Evolutionary conservation across 2,113 vertebrate genomes (phyloP).

Genomic region (Pangasianodon hypophthalmus): DNA sequence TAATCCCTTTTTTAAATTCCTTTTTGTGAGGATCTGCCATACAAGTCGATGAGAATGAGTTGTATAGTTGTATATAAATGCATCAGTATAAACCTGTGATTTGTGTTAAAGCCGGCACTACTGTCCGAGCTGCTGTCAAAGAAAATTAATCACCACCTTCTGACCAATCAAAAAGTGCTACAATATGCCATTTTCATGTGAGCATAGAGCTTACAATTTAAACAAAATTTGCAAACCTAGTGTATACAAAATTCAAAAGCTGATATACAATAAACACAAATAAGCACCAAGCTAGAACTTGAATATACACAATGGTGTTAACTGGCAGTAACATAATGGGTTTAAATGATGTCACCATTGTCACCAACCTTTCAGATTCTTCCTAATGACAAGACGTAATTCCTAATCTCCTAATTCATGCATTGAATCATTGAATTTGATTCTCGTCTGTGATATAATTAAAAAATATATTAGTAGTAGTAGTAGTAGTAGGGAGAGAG

Average conservation of each 20-base stretch:
- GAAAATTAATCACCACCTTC: neutral
- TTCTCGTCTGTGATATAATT: too few relatives aligned
- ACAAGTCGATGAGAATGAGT: neutral
- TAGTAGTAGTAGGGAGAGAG: neutral
- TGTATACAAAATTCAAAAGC: neutral
- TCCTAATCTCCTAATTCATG: too few relatives aligned
- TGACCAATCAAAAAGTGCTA: neutral
- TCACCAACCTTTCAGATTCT: too few relatives aligned
- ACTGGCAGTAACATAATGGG: neutral
- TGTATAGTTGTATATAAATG: neutral
- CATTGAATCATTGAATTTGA: too few relatives aligned
- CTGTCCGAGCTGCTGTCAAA: too few relatives aligned
- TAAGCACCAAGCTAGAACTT: neutral
- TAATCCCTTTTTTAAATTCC: neutral
- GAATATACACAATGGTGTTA: neutral
- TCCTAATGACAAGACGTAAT: too few relatives aligned
- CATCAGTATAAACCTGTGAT: neutral
- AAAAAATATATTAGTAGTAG: too few relatives aligned
- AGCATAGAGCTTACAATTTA: neutral
- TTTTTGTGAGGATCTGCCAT: neutral
- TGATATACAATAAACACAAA: neutral
- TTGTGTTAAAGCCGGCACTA: neutral
- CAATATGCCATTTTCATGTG: neutral
- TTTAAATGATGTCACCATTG: too few relatives aligned
- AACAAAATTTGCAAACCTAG: neutral